Evolutionary conservation across 1,140 invertebrate species (phyloP).

Genomic region (Meloidogyne hapla): DNA sequence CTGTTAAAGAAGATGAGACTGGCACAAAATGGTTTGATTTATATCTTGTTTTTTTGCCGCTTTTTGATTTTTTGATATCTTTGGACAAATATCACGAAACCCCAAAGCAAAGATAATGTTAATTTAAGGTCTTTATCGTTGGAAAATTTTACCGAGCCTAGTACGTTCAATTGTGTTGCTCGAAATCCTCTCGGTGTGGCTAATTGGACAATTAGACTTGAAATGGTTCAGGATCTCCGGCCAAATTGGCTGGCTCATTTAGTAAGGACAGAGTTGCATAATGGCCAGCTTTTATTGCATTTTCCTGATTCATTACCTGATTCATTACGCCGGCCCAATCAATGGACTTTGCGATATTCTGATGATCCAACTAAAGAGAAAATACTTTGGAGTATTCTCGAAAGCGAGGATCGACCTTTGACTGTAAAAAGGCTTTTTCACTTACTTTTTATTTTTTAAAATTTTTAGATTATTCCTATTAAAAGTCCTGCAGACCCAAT

Average conservation of each 20-base stretch:
- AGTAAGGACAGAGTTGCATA: slow-evolving; percentile 53
- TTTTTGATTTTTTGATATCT: neutral
- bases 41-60: neutral
- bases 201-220: slow-evolving; percentile 62
- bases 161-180: slow-evolving; percentile 60
- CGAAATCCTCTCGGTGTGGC: slow-evolving; percentile 62
- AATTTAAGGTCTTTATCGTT: slow-evolving; percentile 54
- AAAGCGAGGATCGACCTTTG: slow-evolving; percentile 47
- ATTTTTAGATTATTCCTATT: slow-evolving; percentile 3
- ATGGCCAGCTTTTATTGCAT: slow-evolving; percentile 49
- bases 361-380: slow-evolving; percentile 55
- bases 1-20: slow-evolving; percentile 41
- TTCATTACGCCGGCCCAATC: slow-evolving; percentile 52
- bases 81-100: too few species aligned
- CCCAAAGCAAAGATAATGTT: neutral
- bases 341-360: slow-evolving; percentile 58
- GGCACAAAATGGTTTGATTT: slow-evolving; percentile 20
- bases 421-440: slow-evolving; percentile 31
- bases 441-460: neutral
- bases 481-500: slow-evolving; percentile 1
- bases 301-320: slow-evolving; percentile 58
- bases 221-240: slow-evolving; percentile 52
- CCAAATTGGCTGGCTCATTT: slow-evolving; percentile 52
- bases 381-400: slow-evolving; percentile 51
- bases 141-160: slow-evolving; percentile 60